phyloP scores from a whole-genome alignment of 2,113 vertebrate species.

The Heliornis fulica region DNA sequence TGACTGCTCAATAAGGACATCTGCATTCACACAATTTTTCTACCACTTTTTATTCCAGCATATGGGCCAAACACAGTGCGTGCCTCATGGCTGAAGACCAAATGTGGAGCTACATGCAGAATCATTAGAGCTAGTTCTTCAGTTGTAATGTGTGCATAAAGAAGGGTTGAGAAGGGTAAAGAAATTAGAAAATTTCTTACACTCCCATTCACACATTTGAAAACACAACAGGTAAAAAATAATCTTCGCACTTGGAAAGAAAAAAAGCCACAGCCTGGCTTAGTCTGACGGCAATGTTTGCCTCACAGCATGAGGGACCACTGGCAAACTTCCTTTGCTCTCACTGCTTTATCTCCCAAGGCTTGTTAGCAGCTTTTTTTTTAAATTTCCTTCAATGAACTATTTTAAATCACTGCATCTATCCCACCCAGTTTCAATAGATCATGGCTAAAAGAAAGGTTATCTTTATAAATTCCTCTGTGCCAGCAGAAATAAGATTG shows the following conservation, averaged over 20 bases:
- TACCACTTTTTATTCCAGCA: neutral
- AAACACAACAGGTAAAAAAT: neutral
- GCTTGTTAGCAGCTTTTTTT: neutral
- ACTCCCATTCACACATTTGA: neutral
- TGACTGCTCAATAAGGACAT: neutral
- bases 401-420: neutral
- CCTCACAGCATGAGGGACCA: neutral
- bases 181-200: neutral
- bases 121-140: neutral
- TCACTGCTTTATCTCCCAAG: neutral
- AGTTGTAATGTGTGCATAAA: fast-evolving
- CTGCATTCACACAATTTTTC: neutral
- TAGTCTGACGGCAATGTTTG: neutral
- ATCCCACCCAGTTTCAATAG: neutral
- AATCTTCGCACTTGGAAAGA: neutral
- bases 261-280: neutral
- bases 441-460: neutral
- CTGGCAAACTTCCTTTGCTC: fast-evolving
- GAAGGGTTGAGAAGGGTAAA: neutral
- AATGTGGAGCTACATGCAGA: neutral
- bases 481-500: neutral
- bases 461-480: neutral
- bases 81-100: neutral
- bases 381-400: neutral
- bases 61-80: neutral